Evolutionary conservation across 1,140 invertebrate species (phyloP), one percentile per base, ranked within the genome.

Genomic region (Bombus cullumanus): DNA sequence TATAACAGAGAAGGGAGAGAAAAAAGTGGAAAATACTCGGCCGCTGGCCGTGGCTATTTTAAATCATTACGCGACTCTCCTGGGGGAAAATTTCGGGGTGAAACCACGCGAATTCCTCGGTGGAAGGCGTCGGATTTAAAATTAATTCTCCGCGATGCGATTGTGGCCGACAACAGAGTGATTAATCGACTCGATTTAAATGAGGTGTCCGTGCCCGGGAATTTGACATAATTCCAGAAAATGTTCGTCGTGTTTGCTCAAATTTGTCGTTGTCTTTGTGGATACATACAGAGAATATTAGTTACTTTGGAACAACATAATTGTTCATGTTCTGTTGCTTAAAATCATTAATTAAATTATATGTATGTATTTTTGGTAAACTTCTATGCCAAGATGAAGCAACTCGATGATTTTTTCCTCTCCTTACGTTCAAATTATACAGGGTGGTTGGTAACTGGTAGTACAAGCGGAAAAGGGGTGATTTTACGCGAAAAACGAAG

Each of bases 121-220:
- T 28, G 73, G 72, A 57, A 41, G 39, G 37, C 64, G 75, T 66
- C 64, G n/a, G 71, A 82, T 82, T 82, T 78, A 59, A 83, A 83
- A 83, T 78, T 69, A 78, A 78, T 83, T 78, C 47, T 25, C 41
- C 62, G 34, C 64, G 64, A 69, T 78, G 81, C 57, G 31, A 83
- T 76, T 66, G 81, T 34, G 81, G 57, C 41, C 37, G 72, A 64
- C 59, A 76, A 76, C 73, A 15, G n/a, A 25, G 59, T 77, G 82
- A 78, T 78, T 78, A 83, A 83, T 83, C 39, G 75, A 78, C 43
- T 57, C n/a, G 64, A 41, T 57, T 75, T 43, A 72, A 64, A 39
- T 41, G 53, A 43, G 69, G 28, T 64, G 34, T 6, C n/a, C 28
- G 62, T 25, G 25, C 18, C 5, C 2, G 47, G 5, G n/a, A 31